Percentiles rank a stretch among this genome's conserved stretches.
phyloP scores from a whole-genome alignment of 1,140 invertebrate genomes.

The Listronotus bonariensis region DNA sequence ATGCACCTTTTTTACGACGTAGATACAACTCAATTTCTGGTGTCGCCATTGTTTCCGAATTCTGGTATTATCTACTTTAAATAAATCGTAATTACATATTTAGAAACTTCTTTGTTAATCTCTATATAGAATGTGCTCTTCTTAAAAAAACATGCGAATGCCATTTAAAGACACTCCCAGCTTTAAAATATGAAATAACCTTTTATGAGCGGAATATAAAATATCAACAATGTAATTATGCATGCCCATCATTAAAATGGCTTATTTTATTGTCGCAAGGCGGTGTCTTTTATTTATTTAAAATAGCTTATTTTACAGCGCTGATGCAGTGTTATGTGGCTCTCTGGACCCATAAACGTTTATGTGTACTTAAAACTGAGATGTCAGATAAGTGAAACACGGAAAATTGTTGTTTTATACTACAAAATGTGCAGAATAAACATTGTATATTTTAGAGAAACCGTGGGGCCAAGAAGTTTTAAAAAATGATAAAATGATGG shows the following conservation, averaged over 20 bases:
- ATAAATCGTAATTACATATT: too few relatives aligned
- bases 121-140: too few relatives aligned
- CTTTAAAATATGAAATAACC: too few relatives aligned
- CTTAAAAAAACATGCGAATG: too few relatives aligned
- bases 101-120: too few relatives aligned
- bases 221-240: constrained; percentile 7
- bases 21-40: too few relatives aligned
- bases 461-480: background rate
- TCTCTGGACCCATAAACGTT: constrained; percentile 7
- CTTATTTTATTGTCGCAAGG: constrained; percentile 10
- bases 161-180: too few relatives aligned
- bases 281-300: constrained; percentile 9
- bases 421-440: constrained; percentile 5
- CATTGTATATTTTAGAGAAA: background rate
- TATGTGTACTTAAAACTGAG: constrained; percentile 11
- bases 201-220: constrained; percentile 3
- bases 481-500: background rate
- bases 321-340: constrained; percentile 3
- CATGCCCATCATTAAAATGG: constrained; percentile 6
- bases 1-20: too few relatives aligned
- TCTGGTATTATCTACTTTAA: too few relatives aligned
- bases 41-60: too few relatives aligned
- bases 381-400: constrained; percentile 13
- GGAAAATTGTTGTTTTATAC: constrained; percentile 4
- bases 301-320: constrained; percentile 14